Conservation (phyloP, 2,888 invertebrate species). For the Cephus sareptanus region DNA sequence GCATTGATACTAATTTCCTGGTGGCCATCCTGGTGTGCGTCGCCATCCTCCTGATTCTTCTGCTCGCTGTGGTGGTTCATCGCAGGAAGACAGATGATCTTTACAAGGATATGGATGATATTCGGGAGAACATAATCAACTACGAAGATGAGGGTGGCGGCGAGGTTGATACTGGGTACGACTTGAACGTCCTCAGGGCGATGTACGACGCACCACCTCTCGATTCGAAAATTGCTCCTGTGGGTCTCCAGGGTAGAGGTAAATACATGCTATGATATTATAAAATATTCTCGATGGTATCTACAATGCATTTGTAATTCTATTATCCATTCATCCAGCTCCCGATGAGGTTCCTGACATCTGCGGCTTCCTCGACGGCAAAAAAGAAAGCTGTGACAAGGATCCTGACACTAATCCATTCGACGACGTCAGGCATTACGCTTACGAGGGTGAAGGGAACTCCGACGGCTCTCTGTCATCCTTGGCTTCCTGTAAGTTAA, state of each 20-base stretch:
- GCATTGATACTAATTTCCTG: constrained; percentile 87
- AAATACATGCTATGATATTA: constrained; percentile 27
- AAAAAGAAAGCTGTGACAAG: constrained; percentile 89
- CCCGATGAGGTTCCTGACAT: constrained; percentile 82
- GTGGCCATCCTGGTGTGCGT: constrained; percentile 92
- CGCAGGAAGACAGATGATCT: constrained; percentile 86
- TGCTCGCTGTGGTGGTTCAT: constrained; percentile 92
- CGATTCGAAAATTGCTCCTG: constrained; percentile 68
- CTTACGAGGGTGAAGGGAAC: constrained; percentile 97
- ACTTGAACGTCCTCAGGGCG: constrained; percentile 81
- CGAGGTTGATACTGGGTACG: constrained; percentile 95
- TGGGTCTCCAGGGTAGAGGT: constrained; percentile 68
- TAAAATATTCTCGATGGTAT: not conserved
- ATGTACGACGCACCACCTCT: constrained; percentile 72
- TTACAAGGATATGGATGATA: constrained; percentile 94
- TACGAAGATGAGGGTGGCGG: constrained; percentile 99
- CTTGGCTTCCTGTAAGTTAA: constrained; percentile 82
- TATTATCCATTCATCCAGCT: constrained; percentile 49
- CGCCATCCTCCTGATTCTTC: constrained; percentile 82
- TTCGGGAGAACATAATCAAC: constrained; percentile 96
- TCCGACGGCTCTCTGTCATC: constrained; percentile 91
- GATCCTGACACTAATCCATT: constrained; percentile 93
- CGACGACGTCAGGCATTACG: constrained; percentile 97
- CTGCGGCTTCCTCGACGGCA: constrained; percentile 89
- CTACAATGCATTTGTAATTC: constrained; percentile 1